Percentiles rank a stretch among this genome's conserved stretches.
Conservation (phyloP, 37 sponge, comb jelly and placozoan species). For the Mnemiopsis leidyi region DNA sequence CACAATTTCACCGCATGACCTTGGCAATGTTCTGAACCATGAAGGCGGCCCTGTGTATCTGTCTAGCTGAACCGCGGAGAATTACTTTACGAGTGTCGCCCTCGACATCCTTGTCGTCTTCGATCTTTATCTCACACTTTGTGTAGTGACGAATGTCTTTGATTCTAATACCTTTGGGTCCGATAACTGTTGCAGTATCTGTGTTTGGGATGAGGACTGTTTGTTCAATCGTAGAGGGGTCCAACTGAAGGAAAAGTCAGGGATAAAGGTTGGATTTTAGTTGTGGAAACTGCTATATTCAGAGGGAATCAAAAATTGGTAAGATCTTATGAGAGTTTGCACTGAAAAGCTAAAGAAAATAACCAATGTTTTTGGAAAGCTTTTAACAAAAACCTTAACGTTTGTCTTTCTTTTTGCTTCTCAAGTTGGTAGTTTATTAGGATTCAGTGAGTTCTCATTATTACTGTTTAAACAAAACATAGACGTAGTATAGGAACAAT, state of each 20-base stretch:
- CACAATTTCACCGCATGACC: conserved; percentile 21
- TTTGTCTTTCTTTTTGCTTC: background rate
- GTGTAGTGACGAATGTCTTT: conserved; percentile 55
- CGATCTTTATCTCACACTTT: conserved; percentile 2
- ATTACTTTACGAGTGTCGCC: background rate
- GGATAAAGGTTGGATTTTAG: background rate
- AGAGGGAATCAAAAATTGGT: too few species aligned
- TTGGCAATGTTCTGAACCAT: conserved; percentile 33
- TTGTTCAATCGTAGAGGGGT: background rate
- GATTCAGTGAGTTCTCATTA: background rate
- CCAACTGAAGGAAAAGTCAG: background rate
- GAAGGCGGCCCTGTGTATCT: conserved; percentile 25
- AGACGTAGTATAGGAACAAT: background rate
- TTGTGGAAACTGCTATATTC: too few species aligned
- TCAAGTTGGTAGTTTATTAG: background rate
- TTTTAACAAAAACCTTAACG: too few species aligned
- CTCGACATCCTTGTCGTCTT: conserved; percentile 8
- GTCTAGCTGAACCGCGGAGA: background rate
- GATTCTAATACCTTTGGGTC: background rate
- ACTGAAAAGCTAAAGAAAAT: too few species aligned
- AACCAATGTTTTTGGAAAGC: too few species aligned
- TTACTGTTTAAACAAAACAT: background rate
- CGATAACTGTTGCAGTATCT: conserved; percentile 30
- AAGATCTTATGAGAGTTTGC: too few species aligned
- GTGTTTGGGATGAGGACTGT: background rate